Conservation (phyloP, 2,888 invertebrate species). For the Andrena trimmerana region DNA sequence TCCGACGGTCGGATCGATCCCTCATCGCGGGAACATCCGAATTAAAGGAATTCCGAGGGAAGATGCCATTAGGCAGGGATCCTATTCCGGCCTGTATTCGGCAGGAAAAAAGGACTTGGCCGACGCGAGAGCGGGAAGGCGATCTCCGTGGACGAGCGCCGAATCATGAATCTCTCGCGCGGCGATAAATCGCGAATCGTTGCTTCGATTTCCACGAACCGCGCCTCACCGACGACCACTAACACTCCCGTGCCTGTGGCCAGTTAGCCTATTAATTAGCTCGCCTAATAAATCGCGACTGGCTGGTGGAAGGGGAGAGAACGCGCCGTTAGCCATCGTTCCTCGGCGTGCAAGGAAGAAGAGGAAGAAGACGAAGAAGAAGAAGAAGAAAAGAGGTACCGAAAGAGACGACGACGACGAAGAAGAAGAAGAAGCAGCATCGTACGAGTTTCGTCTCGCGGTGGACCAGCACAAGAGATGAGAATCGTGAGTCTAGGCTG, state of each 20-base stretch:
- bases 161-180: slow-evolving; percentile 67
- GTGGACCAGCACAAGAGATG: slow-evolving; percentile 68
- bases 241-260: slow-evolving; percentile 51
- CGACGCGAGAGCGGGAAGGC: slow-evolving; percentile 41
- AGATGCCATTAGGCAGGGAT: slow-evolving; percentile 38
- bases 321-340: slow-evolving; percentile 42
- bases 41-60: slow-evolving; percentile 59
- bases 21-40: slow-evolving; percentile 55
- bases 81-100: slow-evolving; percentile 33
- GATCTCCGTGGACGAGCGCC: slow-evolving; percentile 39
- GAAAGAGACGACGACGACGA: slow-evolving; percentile 31
- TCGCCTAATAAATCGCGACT: slow-evolving; percentile 79
- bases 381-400: slow-evolving; percentile 6
- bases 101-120: slow-evolving; percentile 52
- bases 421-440: slow-evolving; percentile 52
- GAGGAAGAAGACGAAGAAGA: slow-evolving; percentile 27
- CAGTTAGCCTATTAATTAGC: slow-evolving; percentile 81
- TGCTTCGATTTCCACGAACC: slow-evolving; percentile 75
- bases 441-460: slow-evolving; percentile 70
- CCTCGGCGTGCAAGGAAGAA: slow-evolving; percentile 23
- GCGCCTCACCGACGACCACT: slow-evolving; percentile 32
- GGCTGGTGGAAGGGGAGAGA: slow-evolving; percentile 23
- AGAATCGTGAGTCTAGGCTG: slow-evolving; percentile 73
- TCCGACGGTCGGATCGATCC: slow-evolving; percentile 41
- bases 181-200: slow-evolving; percentile 73